A percentile compares a stretch with the other conserved stretches of the same genome.
Evolutionary conservation across 2,888 invertebrate genomes (phyloP).

Genomic region (Pollenia angustigena): DNA sequence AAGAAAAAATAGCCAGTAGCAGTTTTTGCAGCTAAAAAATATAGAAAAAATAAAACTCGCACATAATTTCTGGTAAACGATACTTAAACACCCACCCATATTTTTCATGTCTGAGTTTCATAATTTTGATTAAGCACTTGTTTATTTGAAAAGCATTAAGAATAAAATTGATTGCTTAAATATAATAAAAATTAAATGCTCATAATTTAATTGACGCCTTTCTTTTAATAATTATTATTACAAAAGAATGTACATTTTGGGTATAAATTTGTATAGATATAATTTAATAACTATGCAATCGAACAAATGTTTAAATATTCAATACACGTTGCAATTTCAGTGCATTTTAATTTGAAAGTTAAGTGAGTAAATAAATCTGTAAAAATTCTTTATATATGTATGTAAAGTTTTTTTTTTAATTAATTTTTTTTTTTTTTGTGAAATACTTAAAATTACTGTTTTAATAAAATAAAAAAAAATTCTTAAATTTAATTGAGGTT

Average conservation of each 20-base stretch:
- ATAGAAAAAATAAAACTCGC: background rate
- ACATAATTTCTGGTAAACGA: constrained; percentile 26
- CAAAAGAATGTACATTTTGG: constrained; percentile 29
- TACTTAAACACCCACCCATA: constrained; percentile 9
- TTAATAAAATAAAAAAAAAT: constrained; percentile 29
- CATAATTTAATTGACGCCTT: constrained; percentile 14
- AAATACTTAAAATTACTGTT: constrained; percentile 3
- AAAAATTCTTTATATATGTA: constrained; percentile 20
- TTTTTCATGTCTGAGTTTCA: background rate
- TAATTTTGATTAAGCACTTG: constrained; percentile 20
- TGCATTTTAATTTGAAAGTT: constrained; percentile 51
- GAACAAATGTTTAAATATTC: constrained; percentile 31
- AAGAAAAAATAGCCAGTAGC: background rate
- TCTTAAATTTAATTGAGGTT: constrained; percentile 50
- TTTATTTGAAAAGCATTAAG: constrained; percentile 29
- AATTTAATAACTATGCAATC: constrained; percentile 2
- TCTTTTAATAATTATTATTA: constrained; percentile 7
- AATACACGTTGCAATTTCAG: constrained; percentile 39
- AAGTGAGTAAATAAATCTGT: background rate
- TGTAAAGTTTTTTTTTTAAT: constrained; percentile 5
- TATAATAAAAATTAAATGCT: background rate
- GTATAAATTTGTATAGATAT: background rate
- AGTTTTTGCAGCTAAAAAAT: background rate
- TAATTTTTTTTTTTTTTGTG: constrained; percentile 13
- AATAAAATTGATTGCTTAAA: background rate